Evolutionary conservation across 2,113 vertebrate genomes (phyloP).

Genomic region (Coreoperca whiteheadi): DNA sequence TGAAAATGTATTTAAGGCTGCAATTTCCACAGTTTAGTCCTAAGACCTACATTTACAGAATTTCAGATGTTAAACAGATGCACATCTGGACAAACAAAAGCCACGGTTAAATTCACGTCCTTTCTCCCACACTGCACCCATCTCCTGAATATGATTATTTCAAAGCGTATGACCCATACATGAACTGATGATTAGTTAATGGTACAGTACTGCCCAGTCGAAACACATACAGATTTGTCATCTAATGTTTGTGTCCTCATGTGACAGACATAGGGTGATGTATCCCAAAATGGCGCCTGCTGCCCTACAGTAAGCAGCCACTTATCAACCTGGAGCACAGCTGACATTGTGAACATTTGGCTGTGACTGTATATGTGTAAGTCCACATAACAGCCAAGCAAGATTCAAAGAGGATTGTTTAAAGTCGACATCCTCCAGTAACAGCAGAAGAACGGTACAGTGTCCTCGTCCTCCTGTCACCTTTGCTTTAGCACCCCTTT

Average conservation of each 20-base stretch:
- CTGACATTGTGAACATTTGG: neutral
- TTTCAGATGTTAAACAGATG: neutral
- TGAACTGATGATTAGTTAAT: neutral
- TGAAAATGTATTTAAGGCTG: slow-evolving; percentile 8
- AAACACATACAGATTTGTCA: neutral
- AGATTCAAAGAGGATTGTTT: neutral
- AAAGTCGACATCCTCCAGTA: neutral
- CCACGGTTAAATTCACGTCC: neutral
- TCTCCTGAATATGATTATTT: neutral
- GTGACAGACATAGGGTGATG: neutral
- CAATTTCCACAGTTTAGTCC: neutral
- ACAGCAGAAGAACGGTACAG: neutral
- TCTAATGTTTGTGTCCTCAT: neutral
- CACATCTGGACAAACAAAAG: neutral
- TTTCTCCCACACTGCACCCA: neutral
- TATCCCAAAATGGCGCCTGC: neutral
- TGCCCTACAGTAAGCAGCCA: neutral
- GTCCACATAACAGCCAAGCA: no score
- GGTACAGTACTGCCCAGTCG: neutral
- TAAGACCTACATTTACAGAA: neutral
- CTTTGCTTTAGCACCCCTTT: slow-evolving; percentile 21
- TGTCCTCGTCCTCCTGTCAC: slow-evolving; percentile 24
- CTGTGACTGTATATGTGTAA: neutral
- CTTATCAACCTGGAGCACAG: neutral
- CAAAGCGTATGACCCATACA: neutral